phyloP scores from a whole-genome alignment of 2,888 invertebrate genomes.

The Standfussiana lucernea region DNA sequence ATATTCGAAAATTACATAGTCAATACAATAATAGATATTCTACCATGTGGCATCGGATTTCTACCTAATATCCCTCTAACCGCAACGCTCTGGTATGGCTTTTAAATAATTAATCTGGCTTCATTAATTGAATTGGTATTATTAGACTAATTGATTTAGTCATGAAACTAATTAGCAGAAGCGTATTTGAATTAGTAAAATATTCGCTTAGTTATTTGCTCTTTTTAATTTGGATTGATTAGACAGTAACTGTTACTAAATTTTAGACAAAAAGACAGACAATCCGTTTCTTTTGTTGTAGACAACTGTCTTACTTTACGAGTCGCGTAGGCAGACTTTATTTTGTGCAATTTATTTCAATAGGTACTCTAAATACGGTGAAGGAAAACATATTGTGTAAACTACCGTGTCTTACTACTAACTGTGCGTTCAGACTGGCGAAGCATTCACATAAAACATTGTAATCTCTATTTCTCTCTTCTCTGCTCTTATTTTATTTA shows the following conservation, averaged over 20 bases:
- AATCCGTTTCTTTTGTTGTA: neutral
- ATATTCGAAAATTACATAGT: slow-evolving; percentile 21
- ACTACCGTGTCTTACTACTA: neutral
- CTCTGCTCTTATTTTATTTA: neutral
- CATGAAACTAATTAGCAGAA: slow-evolving; percentile 17
- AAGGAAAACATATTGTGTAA: slow-evolving; percentile 1
- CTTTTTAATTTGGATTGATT: neutral
- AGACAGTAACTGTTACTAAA: neutral
- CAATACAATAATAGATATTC: slow-evolving; percentile 35
- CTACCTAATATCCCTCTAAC: slow-evolving; percentile 31
- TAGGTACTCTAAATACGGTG: neutral
- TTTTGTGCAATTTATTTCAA: neutral
- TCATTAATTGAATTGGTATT: slow-evolving; percentile 44
- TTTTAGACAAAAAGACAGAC: neutral
- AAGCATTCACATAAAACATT: slow-evolving; percentile 3
- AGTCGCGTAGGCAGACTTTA: neutral
- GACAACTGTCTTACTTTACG: neutral
- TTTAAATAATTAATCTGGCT: slow-evolving; percentile 54
- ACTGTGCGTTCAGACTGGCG: neutral
- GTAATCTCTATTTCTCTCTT: neutral
- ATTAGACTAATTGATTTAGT: slow-evolving; percentile 40
- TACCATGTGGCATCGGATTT: slow-evolving; percentile 15
- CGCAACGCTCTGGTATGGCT: slow-evolving; percentile 29
- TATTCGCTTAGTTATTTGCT: neutral
- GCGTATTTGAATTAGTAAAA: neutral